Evolutionary conservation across 2,888 invertebrate genomes (phyloP), one percentile per base, ranked within the genome.

Genomic region (Monopis laevigella): DNA sequence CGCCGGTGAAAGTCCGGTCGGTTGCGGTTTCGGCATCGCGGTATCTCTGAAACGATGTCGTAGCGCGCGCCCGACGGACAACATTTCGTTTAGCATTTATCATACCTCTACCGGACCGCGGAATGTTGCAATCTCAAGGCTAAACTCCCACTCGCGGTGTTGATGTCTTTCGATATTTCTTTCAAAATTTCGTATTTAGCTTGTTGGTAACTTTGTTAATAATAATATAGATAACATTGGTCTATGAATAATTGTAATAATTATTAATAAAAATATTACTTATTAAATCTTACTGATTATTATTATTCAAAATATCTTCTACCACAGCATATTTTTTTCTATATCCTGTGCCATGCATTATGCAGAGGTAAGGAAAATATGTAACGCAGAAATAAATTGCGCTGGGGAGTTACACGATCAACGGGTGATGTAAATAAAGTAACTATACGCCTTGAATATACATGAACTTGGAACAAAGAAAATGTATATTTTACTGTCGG

Each of bases 401-500:
- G 16, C 10, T 17, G 32, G 17, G 17, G 32, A 32, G 32, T 32
- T 32, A 32, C 17, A 32, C 32, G 32, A 32, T 14, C 32, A 32
- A 32, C 32, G 17, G 12, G 32, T 32, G 32, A 32, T 32, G 32
- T 32, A 14, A 36, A 21, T 21, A 13, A 21, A 36, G 36, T 36
- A 35, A 39, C 41, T 38, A 45, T 39, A 11, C 43, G 43, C 21
- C 30, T 28, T 29, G 44, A 43, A 45, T 47, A 44, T 40, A 34
- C 43, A 43, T 39, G 21, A 38, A 24, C 27, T 38, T 18, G 43
- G 46, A 51, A 49, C 50, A 45, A 49, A 48, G 48, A 45, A 42
- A 43, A 50, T 43, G 43, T 43, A 34, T 40, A 40, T 13, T 32
- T 32, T 36, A 11, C 4, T 21, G 11, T 11, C 12, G 17, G 21